Evolutionary conservation across 2,888 invertebrate genomes (phyloP).

Genomic region (Biston betularia): DNA sequence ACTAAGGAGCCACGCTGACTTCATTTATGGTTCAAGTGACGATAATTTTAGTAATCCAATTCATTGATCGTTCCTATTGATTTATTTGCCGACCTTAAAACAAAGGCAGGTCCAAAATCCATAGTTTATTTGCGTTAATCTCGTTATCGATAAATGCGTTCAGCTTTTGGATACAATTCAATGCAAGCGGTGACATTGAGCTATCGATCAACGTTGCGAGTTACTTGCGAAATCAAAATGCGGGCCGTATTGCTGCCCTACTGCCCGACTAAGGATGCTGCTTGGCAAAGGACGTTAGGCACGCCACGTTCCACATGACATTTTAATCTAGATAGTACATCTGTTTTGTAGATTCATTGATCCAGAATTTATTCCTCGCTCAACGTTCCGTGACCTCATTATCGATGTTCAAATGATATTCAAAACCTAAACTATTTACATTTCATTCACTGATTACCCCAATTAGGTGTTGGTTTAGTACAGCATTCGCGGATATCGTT

Average conservation of each 20-base stretch:
- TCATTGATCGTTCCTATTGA: conserved; percentile 20
- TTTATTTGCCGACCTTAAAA: conserved; percentile 17
- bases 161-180: conserved; percentile 25
- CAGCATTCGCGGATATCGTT: conserved; percentile 62
- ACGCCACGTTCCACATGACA: conserved; percentile 25
- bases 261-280: conserved; percentile 61
- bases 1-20: conserved; percentile 20
- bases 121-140: conserved; percentile 20
- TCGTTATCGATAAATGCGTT: conserved; percentile 13
- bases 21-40: conserved; percentile 25
- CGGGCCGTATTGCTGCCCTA: conserved; percentile 60
- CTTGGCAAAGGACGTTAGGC: conserved; percentile 41
- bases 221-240: conserved; percentile 68
- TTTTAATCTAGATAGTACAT: conserved; percentile 1
- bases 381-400: conserved; percentile 22
- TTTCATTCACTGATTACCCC: conserved; percentile 55
- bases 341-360: conserved; percentile 10
- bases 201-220: conserved; percentile 39
- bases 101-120: conserved; percentile 12
- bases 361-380: conserved; percentile 21
- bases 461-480: conserved; percentile 62
- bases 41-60: conserved; percentile 32
- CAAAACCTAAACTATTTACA: conserved; percentile 40
- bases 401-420: conserved; percentile 31
- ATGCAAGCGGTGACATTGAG: conserved; percentile 32